Conservation (phyloP, 64 coral and sea anemone genomes). For the Dendrophyllia cribrosa region DNA sequence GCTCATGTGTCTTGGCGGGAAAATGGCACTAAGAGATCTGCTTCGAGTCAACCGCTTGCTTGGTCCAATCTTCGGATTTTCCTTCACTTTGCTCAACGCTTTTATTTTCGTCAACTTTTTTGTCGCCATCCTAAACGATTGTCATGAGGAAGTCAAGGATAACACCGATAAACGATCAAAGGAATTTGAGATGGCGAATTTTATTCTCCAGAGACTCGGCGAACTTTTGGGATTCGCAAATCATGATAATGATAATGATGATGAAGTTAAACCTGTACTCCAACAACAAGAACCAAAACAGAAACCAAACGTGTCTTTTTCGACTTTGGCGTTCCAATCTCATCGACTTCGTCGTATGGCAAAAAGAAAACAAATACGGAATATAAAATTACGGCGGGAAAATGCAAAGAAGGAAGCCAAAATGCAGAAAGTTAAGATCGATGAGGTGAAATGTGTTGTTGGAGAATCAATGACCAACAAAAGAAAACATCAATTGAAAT, state of each 20-base stretch:
- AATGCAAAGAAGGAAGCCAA: background rate
- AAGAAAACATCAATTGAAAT: background rate
- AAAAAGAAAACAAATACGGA: background rate
- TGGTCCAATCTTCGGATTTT: conserved; percentile 70
- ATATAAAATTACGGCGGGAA: background rate
- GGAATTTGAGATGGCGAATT: conserved; percentile 87
- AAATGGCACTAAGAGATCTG: conserved; percentile 63
- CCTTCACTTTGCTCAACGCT: conserved; percentile 58
- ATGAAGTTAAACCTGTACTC: background rate
- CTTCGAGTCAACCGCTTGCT: conserved; percentile 43
- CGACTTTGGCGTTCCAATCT: background rate
- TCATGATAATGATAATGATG: background rate
- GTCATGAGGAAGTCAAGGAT: conserved; percentile 68
- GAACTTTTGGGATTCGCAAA: conserved; percentile 13
- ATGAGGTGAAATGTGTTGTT: background rate
- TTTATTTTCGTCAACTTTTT: conserved; percentile 92
- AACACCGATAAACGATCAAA: conserved; percentile 70
- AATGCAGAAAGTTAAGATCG: background rate
- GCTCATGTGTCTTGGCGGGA: conserved; percentile 70
- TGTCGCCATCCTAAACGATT: conserved; percentile 79
- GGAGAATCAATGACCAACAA: too few relatives aligned
- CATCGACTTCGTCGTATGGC: background rate
- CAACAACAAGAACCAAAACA: background rate
- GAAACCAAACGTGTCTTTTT: background rate
- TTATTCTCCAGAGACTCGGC: conserved; percentile 61